These are phyloP conservation scores for Drosophila infuscata DNA, from an alignment of 2,888 invertebrate species.

Conservation along the genomic window DNA sequence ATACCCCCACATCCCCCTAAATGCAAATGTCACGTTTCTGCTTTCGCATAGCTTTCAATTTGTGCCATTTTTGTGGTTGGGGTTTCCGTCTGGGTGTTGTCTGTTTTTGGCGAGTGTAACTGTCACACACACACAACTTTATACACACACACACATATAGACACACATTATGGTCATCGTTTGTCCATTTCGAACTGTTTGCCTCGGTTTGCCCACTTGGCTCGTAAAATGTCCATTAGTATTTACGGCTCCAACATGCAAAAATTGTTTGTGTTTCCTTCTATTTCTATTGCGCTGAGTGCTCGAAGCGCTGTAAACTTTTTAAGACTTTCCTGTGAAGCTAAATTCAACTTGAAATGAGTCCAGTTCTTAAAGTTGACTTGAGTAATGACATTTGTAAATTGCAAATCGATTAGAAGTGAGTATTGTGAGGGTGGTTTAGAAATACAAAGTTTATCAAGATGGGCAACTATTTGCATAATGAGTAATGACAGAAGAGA, in stretches of 20 bases:
- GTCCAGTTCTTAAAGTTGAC: neutral
- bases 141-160: neutral
- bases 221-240: slow-evolving; percentile 84
- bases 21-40: slow-evolving; percentile 81
- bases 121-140: slow-evolving; percentile 8
- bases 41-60: slow-evolving; percentile 14
- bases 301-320: slow-evolving; percentile 59
- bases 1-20: neutral
- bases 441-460: neutral
- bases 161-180: slow-evolving; percentile 23
- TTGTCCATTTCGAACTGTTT: slow-evolving; percentile 37
- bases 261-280: slow-evolving; percentile 54
- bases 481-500: neutral
- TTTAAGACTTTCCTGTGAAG: slow-evolving; percentile 43
- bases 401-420: neutral
- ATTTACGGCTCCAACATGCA: slow-evolving; percentile 77
- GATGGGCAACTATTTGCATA: neutral
- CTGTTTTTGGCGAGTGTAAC: slow-evolving; percentile 37
- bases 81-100: slow-evolving; percentile 30
- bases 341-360: slow-evolving; percentile 3
- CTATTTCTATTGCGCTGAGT: slow-evolving; percentile 36
- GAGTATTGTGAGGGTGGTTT: neutral
- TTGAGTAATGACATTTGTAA: slow-evolving; percentile 2
- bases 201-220: slow-evolving; percentile 28
- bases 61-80: slow-evolving; percentile 4